phyloP scores from a whole-genome alignment of 2,113 vertebrate genomes.

The Sylvilagus bachmani region DNA sequence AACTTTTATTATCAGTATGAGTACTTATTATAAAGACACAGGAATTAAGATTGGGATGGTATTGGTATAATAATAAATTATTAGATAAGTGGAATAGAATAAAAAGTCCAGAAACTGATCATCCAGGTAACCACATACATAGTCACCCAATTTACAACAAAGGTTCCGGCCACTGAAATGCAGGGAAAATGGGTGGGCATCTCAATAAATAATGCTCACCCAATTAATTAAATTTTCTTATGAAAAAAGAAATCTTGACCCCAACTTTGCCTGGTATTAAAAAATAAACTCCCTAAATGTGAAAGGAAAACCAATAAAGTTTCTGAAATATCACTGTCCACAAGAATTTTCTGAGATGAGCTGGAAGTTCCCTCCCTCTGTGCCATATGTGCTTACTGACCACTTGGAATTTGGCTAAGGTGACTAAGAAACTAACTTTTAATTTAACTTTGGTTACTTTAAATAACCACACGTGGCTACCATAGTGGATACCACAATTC shows the following conservation, averaged over 20 bases:
- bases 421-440: slow-evolving; percentile 18
- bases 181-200: neutral
- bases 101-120: neutral
- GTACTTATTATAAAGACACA: slow-evolving; percentile 2
- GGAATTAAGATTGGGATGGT: neutral
- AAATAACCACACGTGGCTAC: neutral
- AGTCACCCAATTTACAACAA: neutral
- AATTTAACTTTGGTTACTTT: slow-evolving; percentile 30
- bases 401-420: neutral
- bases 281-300: neutral
- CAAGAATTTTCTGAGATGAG: neutral
- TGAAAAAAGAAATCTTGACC: neutral
- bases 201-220: neutral
- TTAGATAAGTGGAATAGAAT: neutral
- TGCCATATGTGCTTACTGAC: neutral
- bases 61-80: neutral
- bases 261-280: neutral
- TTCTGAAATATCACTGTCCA: slow-evolving; percentile 4
- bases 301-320: neutral
- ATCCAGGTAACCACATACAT: neutral
- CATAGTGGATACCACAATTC: neutral
- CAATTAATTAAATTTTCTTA: neutral
- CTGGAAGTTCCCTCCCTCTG: neutral
- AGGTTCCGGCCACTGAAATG: neutral
- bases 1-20: neutral